These are phyloP conservation scores for Heterochromis multidens DNA, from an alignment of 2,113 vertebrate species.

Conservation along the genomic window DNA sequence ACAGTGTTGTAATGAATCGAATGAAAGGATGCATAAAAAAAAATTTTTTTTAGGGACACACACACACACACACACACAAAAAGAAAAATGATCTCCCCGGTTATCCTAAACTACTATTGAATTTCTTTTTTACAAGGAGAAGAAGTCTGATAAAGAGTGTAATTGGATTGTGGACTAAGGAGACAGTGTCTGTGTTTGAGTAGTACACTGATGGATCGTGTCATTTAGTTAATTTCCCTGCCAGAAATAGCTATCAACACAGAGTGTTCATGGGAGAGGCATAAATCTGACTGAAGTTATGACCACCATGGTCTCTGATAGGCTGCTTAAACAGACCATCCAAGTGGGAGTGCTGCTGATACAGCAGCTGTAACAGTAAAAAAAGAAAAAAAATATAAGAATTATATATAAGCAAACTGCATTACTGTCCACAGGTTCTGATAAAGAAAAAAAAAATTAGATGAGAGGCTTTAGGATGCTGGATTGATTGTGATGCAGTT, in stretches of 20 bases:
- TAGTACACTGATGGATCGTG: slow-evolving; percentile 43
- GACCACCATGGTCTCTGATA: slow-evolving; percentile 8
- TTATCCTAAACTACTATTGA: slow-evolving; percentile 4
- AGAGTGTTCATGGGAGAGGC: slow-evolving; percentile 43
- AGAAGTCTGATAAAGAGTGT: slow-evolving; percentile 41
- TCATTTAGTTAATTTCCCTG: slow-evolving; percentile 64
- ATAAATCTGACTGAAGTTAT: slow-evolving; percentile 49
- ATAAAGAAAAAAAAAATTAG: neutral
- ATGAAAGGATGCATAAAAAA: neutral
- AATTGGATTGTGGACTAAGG: slow-evolving; percentile 58
- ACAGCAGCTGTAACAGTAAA: slow-evolving; percentile 23
- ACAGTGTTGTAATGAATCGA: neutral
- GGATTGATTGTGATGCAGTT: slow-evolving; percentile 10
- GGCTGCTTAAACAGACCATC: neutral
- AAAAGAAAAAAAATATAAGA: neutral
- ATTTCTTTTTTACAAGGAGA: slow-evolving; percentile 27
- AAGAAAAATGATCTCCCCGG: neutral
- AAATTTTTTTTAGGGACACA: neutral
- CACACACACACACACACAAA: neutral
- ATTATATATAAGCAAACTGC: neutral
- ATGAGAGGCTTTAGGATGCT: neutral
- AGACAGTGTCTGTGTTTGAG: slow-evolving; percentile 25
- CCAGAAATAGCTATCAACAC: slow-evolving; percentile 54
- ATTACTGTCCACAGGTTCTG: neutral
- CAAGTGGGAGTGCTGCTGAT: slow-evolving; percentile 38